A percentile compares a stretch with the other conserved stretches of the same genome.
Evolutionary conservation across 2,113 vertebrate species (phyloP).

Genomic region (Turnix velox): DNA sequence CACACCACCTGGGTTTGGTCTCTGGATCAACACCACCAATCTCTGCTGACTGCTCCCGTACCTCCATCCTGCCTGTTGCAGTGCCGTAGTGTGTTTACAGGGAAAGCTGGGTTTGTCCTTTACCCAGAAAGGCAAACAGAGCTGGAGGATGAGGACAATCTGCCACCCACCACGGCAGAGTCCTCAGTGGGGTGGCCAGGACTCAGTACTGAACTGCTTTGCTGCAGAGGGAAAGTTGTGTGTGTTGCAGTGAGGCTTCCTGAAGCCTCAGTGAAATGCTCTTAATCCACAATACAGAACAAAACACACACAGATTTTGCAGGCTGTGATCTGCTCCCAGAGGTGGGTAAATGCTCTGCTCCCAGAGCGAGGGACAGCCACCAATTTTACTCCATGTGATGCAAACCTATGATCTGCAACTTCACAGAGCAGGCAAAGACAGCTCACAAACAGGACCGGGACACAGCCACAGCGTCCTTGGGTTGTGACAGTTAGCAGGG

Average conservation of each 20-base stretch:
- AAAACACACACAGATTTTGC: background rate
- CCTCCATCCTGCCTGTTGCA: fast-evolving
- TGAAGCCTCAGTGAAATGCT: background rate
- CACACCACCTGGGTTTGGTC: background rate
- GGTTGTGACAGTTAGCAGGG: fast-evolving
- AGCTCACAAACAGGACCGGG: background rate
- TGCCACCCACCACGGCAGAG: background rate
- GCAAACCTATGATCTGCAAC: background rate
- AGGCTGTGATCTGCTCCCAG: background rate
- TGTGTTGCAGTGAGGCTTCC: fast-evolving
- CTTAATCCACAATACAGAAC: fast-evolving
- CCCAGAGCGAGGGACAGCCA: fast-evolving
- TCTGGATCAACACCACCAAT: background rate
- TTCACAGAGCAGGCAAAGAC: background rate
- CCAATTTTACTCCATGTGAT: background rate
- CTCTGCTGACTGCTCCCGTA: fast-evolving
- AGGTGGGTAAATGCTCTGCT: background rate
- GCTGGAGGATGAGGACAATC: background rate
- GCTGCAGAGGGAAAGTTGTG: background rate
- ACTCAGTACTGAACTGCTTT: fast-evolving
- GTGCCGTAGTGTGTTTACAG: background rate
- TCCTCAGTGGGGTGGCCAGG: background rate
- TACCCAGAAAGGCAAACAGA: background rate
- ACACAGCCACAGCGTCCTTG: fast-evolving
- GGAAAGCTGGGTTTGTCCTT: background rate